Percentiles rank a stretch among this genome's conserved stretches.
Conservation (phyloP, 2,797 vertebrate species). For the Molossus molossus region DNA sequence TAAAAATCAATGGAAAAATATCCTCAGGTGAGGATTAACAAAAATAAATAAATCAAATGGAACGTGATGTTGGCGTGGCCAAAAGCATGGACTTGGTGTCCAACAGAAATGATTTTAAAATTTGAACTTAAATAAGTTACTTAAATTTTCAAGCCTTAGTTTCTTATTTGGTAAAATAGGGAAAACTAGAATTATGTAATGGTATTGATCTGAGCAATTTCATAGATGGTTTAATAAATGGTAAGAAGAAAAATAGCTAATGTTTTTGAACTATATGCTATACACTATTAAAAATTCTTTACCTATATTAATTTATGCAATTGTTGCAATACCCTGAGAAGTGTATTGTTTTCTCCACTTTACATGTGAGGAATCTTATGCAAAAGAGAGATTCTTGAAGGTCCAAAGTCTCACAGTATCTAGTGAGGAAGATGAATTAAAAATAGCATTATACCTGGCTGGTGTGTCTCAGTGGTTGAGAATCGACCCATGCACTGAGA, state of each 20-base stretch:
- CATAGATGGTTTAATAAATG: background rate
- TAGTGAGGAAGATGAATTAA: background rate
- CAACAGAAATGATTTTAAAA: background rate
- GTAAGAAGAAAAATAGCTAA: background rate
- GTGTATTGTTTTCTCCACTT: background rate
- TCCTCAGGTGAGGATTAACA: no score
- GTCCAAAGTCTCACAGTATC: background rate
- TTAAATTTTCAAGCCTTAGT: background rate
- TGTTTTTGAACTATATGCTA: background rate
- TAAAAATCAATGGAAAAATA: no score
- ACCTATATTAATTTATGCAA: background rate
- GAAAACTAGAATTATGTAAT: background rate
- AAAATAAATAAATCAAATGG: background rate
- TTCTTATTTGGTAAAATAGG: background rate
- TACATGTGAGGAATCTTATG: constrained; percentile 13
- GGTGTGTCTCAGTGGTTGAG: no score
- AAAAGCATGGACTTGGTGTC: background rate
- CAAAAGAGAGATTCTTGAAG: constrained; percentile 8
- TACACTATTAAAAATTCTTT: background rate
- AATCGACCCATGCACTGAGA: no score
- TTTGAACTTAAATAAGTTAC: background rate
- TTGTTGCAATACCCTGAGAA: background rate
- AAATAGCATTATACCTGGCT: no score
- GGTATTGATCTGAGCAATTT: background rate
- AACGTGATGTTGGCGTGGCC: background rate